Base-by-base conservation (phyloP, 2,113 vertebrate genomes). In the Osmerus mordax region DNA sequence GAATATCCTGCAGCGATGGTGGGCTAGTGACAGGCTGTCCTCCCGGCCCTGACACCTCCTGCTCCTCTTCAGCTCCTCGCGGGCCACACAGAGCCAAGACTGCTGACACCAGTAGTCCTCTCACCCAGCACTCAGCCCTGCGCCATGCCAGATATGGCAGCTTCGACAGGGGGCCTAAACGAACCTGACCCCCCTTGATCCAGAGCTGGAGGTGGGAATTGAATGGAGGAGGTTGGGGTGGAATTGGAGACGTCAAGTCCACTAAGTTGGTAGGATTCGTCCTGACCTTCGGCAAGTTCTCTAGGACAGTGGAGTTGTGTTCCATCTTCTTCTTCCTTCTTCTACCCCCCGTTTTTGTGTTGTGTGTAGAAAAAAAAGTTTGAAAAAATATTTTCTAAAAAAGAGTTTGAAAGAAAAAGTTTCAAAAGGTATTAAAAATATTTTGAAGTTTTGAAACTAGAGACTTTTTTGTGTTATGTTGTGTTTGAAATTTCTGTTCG, bases 1-100 rank as follows among this genome's bases (percentile, higher is more conserved):
- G 76, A 67, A 63, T 85, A 81, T 86, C 72, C 56, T 11, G 69
- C 73, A 63, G 21, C 78, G 84, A 80, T 83, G 83, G 54, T 83
- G 16, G 78, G 81, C 76, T 7, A 1, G 23, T 85, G 87, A 88
- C 85, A 86, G 78, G 58, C 60, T 21, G 66, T 84, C 81, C 81
- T 77, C 55, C 18, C 67, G 74, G 71, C 29, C 2, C 6, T 47
- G 21, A 52, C 41, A 23, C 58, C 21, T 56, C 41, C 2, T 59
- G 60, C 9, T 28, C 60, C 77, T 68, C 66, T 61, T 29, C 67
- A 62, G 47, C 60, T 64, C 71, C 5, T 61, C 47, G 52, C 59
- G 73, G 79, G 64, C 41, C 54, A 28, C 23, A 55, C 70, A 78
- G 54, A 15, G 62, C 60, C 65, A 54, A 47, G 76, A 61, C 19